A percentile compares a stretch with the other conserved stretches of the same genome.
These are phyloP conservation scores for Alentia gelatinosa DNA, from an alignment of 2,888 invertebrate species.

Conservation along the genomic window DNA sequence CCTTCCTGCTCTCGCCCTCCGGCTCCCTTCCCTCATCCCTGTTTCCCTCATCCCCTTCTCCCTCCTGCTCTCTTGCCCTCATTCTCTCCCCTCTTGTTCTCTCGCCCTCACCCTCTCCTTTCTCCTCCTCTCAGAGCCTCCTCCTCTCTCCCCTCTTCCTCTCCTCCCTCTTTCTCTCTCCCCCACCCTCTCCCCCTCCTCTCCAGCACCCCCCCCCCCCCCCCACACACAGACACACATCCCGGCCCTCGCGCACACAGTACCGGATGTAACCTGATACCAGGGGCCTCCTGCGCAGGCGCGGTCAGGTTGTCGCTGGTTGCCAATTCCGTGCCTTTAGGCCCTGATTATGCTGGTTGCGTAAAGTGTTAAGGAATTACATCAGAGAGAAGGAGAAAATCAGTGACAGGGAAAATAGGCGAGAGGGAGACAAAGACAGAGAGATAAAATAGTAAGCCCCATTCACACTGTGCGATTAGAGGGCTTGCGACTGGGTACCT, in stretches of 20 bases:
- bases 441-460: no score
- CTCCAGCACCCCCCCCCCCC: neutral
- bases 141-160: neutral
- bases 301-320: neutral
- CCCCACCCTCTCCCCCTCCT: neutral
- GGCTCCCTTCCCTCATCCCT: neutral
- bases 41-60: neutral
- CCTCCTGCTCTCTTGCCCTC: neutral
- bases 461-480: no score
- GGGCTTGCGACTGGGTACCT: no score
- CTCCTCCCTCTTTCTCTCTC: slow-evolving; percentile 15
- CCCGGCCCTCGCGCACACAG: no score
- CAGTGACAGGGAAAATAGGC: no score
- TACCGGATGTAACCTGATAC: neutral
- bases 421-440: no score
- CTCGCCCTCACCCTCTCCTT: neutral
- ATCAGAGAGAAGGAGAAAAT: no score
- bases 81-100: neutral
- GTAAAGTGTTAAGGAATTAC: neutral
- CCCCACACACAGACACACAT: no score
- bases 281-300: neutral
- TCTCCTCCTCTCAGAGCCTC: neutral
- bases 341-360: neutral
- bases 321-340: no score
- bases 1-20: neutral